A percentile compares a stretch with the other conserved stretches of the same genome.
These are phyloP conservation scores for Plagiodera versicolora DNA, from an alignment of 2,888 invertebrate species.

Conservation along the genomic window DNA sequence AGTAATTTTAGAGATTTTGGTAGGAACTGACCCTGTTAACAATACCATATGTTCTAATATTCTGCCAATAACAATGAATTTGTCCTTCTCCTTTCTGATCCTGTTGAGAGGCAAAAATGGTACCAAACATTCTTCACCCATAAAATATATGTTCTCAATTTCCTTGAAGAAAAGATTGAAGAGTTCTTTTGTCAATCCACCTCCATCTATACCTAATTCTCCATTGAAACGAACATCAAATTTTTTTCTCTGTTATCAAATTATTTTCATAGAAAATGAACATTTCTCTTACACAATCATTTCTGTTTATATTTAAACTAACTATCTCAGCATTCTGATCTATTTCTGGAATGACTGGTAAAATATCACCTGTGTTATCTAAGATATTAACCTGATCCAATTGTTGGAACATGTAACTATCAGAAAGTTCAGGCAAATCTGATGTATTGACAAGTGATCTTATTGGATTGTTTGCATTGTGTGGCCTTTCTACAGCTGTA, in stretches of 20 bases:
- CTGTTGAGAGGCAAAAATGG: constrained; percentile 13
- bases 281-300: not conserved
- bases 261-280: not conserved
- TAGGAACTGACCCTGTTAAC: constrained; percentile 5
- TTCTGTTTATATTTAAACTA: not conserved
- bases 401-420: not conserved
- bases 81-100: constrained; percentile 1
- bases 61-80: constrained; percentile 8
- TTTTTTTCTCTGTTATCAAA: not conserved
- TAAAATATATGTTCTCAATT: constrained; percentile 6
- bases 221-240: not conserved
- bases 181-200: constrained; percentile 14
- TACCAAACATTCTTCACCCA: constrained; percentile 10
- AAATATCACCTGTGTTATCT: not conserved
- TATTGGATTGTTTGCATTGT: not conserved
- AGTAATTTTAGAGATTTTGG: constrained; percentile 7
- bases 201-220: constrained; percentile 6
- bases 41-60: constrained; percentile 7
- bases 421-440: not conserved
- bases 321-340: not conserved
- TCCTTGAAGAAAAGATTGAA: constrained; percentile 13
- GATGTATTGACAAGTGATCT: not conserved
- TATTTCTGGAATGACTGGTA: not conserved
- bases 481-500: not conserved
- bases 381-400: not conserved